phyloP scores from a whole-genome alignment of 2,888 invertebrate genomes.

The Clusia tigrina region DNA sequence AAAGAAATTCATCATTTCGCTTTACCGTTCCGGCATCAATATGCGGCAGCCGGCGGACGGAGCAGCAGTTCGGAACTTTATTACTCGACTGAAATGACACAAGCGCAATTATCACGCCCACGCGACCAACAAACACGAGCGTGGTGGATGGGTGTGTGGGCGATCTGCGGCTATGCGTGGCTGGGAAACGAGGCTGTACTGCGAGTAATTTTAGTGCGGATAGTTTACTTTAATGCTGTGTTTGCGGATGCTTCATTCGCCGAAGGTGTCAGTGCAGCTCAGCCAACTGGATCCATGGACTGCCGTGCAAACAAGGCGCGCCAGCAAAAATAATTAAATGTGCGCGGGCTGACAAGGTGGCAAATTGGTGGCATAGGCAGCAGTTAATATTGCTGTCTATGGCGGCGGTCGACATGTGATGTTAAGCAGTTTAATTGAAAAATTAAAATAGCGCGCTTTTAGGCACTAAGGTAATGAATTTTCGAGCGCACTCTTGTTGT shows the following conservation, averaged over 20 bases:
- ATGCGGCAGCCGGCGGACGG: no score
- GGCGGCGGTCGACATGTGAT: not conserved
- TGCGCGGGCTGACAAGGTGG: not conserved
- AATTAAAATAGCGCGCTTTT: not conserved
- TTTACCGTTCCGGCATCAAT: no score
- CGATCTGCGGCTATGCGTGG: no score
- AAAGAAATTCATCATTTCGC: not conserved
- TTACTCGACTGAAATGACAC: not conserved
- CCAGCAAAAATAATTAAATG: constrained; percentile 13
- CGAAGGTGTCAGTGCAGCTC: not conserved
- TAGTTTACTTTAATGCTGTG: not conserved
- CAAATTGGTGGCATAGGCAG: not conserved
- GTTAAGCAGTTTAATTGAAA: constrained; percentile 1
- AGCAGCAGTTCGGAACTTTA: not conserved
- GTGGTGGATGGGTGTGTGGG: no score
- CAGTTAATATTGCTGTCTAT: not conserved
- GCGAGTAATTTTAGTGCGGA: constrained; percentile 2
- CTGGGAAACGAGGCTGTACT: not conserved
- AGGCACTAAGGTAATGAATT: no score
- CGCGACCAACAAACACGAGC: not conserved
- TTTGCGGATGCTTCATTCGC: not conserved
- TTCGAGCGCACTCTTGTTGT: not conserved
- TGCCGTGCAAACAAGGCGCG: not conserved
- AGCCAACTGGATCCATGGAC: not conserved
- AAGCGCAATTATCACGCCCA: not conserved